Evolutionary conservation across 1,140 invertebrate genomes (phyloP).

Genomic region (Eurosta solidaginis): DNA sequence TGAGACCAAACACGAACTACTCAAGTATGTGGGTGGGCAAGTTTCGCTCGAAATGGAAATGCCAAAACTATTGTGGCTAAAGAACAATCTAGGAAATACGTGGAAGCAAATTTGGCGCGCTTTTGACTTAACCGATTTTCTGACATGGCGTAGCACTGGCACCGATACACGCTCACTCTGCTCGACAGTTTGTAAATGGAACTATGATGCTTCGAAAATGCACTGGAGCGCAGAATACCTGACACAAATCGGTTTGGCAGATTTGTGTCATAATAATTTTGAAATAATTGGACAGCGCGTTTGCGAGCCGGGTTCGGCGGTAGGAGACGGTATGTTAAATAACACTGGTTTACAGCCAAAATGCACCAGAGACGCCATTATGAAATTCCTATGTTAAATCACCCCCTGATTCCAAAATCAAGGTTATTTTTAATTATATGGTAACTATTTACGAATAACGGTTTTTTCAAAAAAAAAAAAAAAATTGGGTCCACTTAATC

Average conservation of each 20-base stretch:
- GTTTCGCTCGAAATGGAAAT: slow-evolving; percentile 95
- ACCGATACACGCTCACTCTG: slow-evolving; percentile 82
- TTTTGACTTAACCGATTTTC: slow-evolving; percentile 92
- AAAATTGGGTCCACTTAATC: too few species aligned
- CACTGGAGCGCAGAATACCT: slow-evolving; percentile 82
- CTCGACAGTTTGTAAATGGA: slow-evolving; percentile 94
- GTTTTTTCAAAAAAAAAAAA: too few species aligned
- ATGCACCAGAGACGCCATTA: too few species aligned
- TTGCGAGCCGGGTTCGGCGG: slow-evolving; percentile 71
- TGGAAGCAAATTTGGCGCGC: slow-evolving; percentile 76
- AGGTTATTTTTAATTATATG: too few species aligned
- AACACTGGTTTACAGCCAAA: too few species aligned
- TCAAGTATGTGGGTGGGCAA: slow-evolving; percentile 87
- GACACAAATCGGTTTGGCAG: slow-evolving; percentile 73
- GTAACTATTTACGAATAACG: too few species aligned
- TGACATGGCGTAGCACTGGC: slow-evolving; percentile 90
- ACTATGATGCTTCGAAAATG: slow-evolving; percentile 70
- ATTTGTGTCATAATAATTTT: slow-evolving; percentile 73
- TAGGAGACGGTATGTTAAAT: slow-evolving; percentile 62
- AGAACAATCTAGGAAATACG: slow-evolving; percentile 73
- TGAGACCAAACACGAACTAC: slow-evolving; percentile 71
- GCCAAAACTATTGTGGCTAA: slow-evolving; percentile 95
- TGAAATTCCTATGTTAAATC: too few species aligned
- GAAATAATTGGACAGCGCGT: slow-evolving; percentile 76
- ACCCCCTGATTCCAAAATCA: too few species aligned